Conservation (phyloP, 2,113 vertebrate genomes). For the Phylloscopus whistleri region DNA sequence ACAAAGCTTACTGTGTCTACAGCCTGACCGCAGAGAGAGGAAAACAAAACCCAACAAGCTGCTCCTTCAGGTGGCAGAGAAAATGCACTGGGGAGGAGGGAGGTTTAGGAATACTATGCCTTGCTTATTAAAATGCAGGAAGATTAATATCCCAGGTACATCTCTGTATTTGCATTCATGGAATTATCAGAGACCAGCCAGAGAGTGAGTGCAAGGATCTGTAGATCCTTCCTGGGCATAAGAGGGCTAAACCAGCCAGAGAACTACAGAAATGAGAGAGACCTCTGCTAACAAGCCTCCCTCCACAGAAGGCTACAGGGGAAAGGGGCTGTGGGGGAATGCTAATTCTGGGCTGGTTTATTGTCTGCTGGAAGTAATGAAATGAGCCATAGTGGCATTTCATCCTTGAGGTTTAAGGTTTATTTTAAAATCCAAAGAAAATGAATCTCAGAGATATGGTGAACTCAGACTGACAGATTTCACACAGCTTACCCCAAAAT, state of each 20-base stretch:
- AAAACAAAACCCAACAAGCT: neutral
- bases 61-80: neutral
- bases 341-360: neutral
- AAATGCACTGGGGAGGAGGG: neutral
- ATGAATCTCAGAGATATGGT: neutral
- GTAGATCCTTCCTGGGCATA: neutral
- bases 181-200: neutral
- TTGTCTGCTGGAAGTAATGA: neutral
- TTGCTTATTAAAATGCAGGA: neutral
- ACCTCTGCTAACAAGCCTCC: neutral
- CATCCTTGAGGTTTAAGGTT: slow-evolving; percentile 34
- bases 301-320: neutral
- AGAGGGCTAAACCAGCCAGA: neutral
- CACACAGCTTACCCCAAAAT: slow-evolving; percentile 28
- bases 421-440: slow-evolving; percentile 40
- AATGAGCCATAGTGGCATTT: neutral
- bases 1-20: neutral
- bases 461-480: slow-evolving; percentile 23
- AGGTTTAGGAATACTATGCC: neutral
- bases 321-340: accelerated
- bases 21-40: accelerated
- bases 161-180: neutral
- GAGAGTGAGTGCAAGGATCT: accelerated
- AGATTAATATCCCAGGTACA: neutral
- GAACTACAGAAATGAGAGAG: neutral